A percentile compares a stretch with the other conserved stretches of the same genome.
Conservation (phyloP, 30 jellyfish, hydroid and myxozoan genomes). For the Chironex yamaguchii region DNA sequence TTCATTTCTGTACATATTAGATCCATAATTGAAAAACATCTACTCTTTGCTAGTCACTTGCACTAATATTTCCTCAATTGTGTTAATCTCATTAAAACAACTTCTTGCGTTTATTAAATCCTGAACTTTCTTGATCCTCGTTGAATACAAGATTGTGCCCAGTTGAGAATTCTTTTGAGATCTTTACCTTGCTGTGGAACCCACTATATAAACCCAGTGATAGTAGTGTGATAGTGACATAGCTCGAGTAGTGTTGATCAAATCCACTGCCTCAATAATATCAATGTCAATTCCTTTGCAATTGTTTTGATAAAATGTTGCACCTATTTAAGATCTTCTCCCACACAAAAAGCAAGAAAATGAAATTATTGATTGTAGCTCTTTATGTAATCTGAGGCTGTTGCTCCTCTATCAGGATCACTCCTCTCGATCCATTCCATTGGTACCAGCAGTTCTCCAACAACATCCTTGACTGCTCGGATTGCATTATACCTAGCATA, state of each 20-base stretch:
- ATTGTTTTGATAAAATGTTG: not conserved
- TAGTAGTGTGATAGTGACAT: too few relatives aligned
- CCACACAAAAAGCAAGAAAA: constrained; percentile 14
- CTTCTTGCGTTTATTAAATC: constrained; percentile 17
- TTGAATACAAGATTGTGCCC: not conserved
- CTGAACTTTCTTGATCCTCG: constrained; percentile 1
- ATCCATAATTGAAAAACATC: not conserved
- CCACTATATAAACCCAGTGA: too few relatives aligned
- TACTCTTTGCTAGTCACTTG: too few relatives aligned
- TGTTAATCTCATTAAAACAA: not conserved
- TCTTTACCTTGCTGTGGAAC: too few relatives aligned
- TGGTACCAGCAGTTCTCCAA: constrained; percentile 30
- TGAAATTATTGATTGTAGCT: too few relatives aligned
- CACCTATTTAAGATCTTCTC: constrained; percentile 1
- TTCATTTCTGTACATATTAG: constrained; percentile 1
- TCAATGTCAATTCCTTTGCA: not conserved
- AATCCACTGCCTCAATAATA: constrained; percentile 4
- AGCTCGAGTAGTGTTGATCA: too few relatives aligned
- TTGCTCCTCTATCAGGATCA: constrained; percentile 29
- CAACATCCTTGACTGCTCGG: constrained; percentile 1
- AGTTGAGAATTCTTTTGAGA: too few relatives aligned
- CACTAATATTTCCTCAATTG: not conserved
- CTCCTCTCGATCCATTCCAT: constrained; percentile 14
- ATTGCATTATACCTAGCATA: not conserved
- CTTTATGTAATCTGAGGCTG: not conserved